Conservation (phyloP, 2,797 vertebrate genomes). For the Falco naumanni region DNA sequence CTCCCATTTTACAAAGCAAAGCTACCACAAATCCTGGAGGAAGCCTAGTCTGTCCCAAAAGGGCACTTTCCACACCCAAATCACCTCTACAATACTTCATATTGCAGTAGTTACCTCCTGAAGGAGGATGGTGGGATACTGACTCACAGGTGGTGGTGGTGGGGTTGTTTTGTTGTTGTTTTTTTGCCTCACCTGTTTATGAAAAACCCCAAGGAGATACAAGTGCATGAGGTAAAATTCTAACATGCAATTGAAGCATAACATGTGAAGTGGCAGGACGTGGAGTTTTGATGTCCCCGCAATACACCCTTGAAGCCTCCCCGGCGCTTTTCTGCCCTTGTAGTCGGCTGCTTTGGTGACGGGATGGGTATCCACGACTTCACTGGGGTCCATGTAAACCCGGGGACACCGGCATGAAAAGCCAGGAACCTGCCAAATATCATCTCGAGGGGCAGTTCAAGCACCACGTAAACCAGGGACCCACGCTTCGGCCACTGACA, state of each 20-base stretch:
- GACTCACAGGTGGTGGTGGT: background rate
- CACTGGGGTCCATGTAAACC: background rate
- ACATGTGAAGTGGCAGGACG: background rate
- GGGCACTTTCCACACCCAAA: background rate
- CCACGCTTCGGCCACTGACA: background rate
- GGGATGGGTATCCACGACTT: fast-evolving
- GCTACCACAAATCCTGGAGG: background rate
- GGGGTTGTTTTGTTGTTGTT: too few relatives aligned
- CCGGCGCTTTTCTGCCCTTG: background rate
- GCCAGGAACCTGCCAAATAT: background rate
- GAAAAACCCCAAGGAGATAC: fast-evolving
- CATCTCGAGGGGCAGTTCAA: background rate
- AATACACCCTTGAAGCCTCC: background rate
- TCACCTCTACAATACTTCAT: too few relatives aligned
- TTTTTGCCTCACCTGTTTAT: background rate
- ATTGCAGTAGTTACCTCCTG: background rate
- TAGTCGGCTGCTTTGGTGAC: background rate
- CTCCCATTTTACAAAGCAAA: background rate
- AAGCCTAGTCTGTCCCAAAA: background rate
- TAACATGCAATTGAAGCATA: background rate
- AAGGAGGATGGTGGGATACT: background rate
- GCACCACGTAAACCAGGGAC: background rate
- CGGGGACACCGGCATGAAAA: background rate
- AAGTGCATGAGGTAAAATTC: background rate
- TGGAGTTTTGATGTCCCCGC: background rate